Base-by-base conservation (phyloP, 2,888 invertebrate genomes). In the Pegoplata infirma region DNA sequence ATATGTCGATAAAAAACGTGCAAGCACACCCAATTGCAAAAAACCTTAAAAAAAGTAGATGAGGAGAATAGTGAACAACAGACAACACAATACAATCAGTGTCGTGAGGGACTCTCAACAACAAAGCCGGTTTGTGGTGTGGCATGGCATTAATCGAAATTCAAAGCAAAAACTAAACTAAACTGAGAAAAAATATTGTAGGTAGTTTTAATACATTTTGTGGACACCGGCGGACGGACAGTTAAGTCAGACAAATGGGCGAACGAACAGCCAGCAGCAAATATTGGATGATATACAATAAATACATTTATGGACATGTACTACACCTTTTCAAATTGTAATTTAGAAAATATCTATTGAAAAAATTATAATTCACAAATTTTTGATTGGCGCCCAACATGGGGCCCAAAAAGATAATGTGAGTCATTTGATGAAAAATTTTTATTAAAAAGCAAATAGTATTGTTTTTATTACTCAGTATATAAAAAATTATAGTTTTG, bases 61-160 rank as follows among this genome's bases (percentile, higher is more conserved):
- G 68, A 56, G 56, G 55, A 63, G 72, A 64, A 56, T 8, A 56
- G 72, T 49, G 72, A 49, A 51, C 58, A 56, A 19, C 44, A 17
- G 5, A 47, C n/a, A n/a, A n/a, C n/a, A n/a, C n/a, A n/a, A n/a
- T n/a, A 61, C 64, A 53, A 74, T 55, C 73, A 69, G 63, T 64
- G 69, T 69, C 58, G 78, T 78, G 61, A 59, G 78, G 79, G 67
- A 25, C 67, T 71, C 66, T 66, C 49, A 44, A 72, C 58, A 5
- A 40, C 16, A 47, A 81, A 84, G 83, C 84, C 83, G 83, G 83
- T 85, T 84, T 84, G 56, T 76, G 83, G 83, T 82, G 82, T 85
- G 83, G 83, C 83, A 85, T 84, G 83, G 83, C 83, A 85, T 82
- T 79, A 80, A 80, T 75, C 81, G 78, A 79, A 78, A 80, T 80